phyloP scores from a whole-genome alignment of 2,113 vertebrate genomes.

The Ictalurus punctatus region DNA sequence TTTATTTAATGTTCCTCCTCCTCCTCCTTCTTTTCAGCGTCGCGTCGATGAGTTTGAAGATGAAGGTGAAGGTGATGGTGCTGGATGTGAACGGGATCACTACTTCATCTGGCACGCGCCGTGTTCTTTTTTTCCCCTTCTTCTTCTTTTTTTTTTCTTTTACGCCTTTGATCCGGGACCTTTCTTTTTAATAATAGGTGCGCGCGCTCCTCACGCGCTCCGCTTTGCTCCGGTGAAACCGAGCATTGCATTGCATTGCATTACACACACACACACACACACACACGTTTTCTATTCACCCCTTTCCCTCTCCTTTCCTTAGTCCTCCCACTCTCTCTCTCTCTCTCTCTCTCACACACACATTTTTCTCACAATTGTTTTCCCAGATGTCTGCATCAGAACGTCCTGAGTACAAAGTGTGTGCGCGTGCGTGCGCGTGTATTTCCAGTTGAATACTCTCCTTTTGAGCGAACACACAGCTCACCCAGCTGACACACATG shows the following conservation, averaged over 20 bases:
- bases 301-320: background rate
- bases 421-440: background rate
- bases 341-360: background rate
- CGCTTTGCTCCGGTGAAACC: background rate
- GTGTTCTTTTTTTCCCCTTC: too few species aligned
- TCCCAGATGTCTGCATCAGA: slow-evolving; percentile 6
- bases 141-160: background rate
- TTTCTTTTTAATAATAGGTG: slow-evolving; percentile 26
- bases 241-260: slow-evolving; percentile 4
- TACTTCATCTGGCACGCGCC: slow-evolving; percentile 1
- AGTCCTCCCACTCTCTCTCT: background rate
- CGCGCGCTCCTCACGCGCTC: background rate
- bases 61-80: background rate
- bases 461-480: background rate
- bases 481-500: background rate
- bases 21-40: too few species aligned
- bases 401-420: background rate
- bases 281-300: background rate
- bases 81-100: background rate
- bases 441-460: background rate
- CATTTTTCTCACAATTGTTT: background rate
- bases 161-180: slow-evolving; percentile 24
- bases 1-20: background rate
- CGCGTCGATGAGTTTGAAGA: background rate
- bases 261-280: slow-evolving; percentile 8